Percentiles rank a stretch among this genome's conserved stretches.
These are phyloP conservation scores for Orussus abietinus DNA, from an alignment of 1,140 invertebrate species.

Conservation along the genomic window DNA sequence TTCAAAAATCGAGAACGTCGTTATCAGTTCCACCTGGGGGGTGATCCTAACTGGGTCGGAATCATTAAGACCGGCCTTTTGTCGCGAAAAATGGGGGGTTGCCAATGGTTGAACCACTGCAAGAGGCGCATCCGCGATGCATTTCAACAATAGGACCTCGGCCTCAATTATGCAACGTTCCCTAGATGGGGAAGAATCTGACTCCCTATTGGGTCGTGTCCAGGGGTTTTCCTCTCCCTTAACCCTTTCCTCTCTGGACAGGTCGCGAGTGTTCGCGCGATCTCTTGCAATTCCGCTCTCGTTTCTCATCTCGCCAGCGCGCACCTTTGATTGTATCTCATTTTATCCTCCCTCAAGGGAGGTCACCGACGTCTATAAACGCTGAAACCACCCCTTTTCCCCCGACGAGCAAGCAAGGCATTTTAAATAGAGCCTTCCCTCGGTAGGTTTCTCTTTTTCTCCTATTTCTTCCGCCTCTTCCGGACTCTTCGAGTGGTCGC, in stretches of 20 bases:
- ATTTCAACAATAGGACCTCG: slow-evolving; percentile 21
- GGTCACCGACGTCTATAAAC: slow-evolving; percentile 11
- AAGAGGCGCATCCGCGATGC: too few species aligned
- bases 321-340: slow-evolving; percentile 21
- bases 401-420: slow-evolving; percentile 16
- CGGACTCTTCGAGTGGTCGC: not conserved
- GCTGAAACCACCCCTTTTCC: slow-evolving; percentile 2
- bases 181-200: slow-evolving; percentile 23
- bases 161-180: slow-evolving; percentile 24
- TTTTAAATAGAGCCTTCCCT: slow-evolving; percentile 22
- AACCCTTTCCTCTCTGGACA: slow-evolving; percentile 1
- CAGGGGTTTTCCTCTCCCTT: not conserved
- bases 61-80: slow-evolving; percentile 31
- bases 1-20: too few species aligned
- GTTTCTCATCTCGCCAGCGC: slow-evolving; percentile 7
- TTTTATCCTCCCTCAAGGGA: slow-evolving; percentile 23
- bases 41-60: slow-evolving; percentile 22
- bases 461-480: slow-evolving; percentile 4
- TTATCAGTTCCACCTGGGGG: too few species aligned
- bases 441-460: slow-evolving; percentile 19
- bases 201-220: slow-evolving; percentile 26
- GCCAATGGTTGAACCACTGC: too few species aligned
- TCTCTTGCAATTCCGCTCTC: not conserved
- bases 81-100: slow-evolving; percentile 19
- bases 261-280: not conserved